Evolutionary conservation across 2,888 invertebrate species (phyloP), one percentile per base, ranked within the genome.

Genomic region (Meta bourneti): DNA sequence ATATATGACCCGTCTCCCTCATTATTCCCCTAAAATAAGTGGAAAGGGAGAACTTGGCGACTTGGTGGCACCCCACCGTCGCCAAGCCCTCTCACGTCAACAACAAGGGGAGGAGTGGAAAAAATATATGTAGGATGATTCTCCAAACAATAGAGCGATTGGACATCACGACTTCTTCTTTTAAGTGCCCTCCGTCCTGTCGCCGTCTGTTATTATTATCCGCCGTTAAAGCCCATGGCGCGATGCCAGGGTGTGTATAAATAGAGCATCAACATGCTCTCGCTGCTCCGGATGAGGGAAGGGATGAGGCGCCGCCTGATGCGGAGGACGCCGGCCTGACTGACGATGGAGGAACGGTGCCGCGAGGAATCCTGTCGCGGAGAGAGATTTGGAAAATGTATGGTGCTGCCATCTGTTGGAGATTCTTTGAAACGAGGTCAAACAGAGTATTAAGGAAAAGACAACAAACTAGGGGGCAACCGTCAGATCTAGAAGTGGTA

Each of bases 141-240:
- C 71, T 49, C 70, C 74, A 81, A 89, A 89, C 89, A 89, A 89
- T 82, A 69, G 89, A 49, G 82, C 89, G 70, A 89, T 89, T 82
- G 89, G 89, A 89, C 89, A 89, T 89, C 82, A 69, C 89, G 75
- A 61, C 82, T 81, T 89, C 80, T 89, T 89, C 81, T 89, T 72
- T 74, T 82, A 89, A 87, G 87, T 87, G 80, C 88, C 88, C 81
- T 80, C 87, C 87, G 80, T 69, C 81, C 88, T 89, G 89, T 89
- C 89, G 89, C 89, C 89, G 89, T 83, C 89, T 89, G 89, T 83
- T 89, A 81, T 89, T 89, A 89, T 89, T 89, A 89, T 89, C 88
- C 82, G 88, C 48, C 72, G 88, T 78, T 85, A 85, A 86, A 86
- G 70, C 78, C 86, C 11, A 82, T 89, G 89, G 89, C 89, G 69